These are phyloP conservation scores for Phenacoccus solenopsis DNA, from an alignment of 1,140 invertebrate species.

Conservation along the genomic window DNA sequence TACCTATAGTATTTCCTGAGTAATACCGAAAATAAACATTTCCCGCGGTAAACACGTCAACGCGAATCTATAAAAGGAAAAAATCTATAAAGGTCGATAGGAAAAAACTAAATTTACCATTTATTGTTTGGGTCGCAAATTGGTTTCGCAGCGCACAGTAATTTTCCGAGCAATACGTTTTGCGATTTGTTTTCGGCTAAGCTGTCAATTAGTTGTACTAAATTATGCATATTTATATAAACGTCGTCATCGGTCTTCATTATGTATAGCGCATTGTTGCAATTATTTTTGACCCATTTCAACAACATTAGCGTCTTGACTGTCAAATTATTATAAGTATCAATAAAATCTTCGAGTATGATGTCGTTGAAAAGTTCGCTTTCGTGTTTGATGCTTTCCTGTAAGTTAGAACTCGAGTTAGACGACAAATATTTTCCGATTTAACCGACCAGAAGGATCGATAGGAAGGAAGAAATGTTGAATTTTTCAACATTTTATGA, in stretches of 20 bases:
- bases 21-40: too few relatives aligned
- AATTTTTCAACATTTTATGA: too few relatives aligned
- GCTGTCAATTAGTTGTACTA: not conserved
- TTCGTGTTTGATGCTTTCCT: conserved; percentile 39
- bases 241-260: conserved; percentile 79
- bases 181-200: not conserved
- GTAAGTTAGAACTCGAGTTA: not conserved
- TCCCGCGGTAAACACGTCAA: not conserved
- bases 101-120: too few relatives aligned
- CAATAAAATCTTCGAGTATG: conserved; percentile 75
- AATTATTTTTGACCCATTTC: conserved; percentile 60
- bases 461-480: too few relatives aligned
- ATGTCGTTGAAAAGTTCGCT: conserved; percentile 58
- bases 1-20: too few relatives aligned
- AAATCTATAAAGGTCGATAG: too few relatives aligned
- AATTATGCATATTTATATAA: conserved; percentile 47
- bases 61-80: too few relatives aligned
- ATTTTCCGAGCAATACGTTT: not conserved
- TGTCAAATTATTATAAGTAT: conserved; percentile 87
- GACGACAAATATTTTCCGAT: not conserved
- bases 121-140: not conserved
- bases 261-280: conserved; percentile 49
- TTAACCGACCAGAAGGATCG: too few relatives aligned
- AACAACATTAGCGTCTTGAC: conserved; percentile 52
- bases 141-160: not conserved